Evolutionary conservation across 2,797 vertebrate species (phyloP).

Genomic region (Etheostoma nigrum): DNA sequence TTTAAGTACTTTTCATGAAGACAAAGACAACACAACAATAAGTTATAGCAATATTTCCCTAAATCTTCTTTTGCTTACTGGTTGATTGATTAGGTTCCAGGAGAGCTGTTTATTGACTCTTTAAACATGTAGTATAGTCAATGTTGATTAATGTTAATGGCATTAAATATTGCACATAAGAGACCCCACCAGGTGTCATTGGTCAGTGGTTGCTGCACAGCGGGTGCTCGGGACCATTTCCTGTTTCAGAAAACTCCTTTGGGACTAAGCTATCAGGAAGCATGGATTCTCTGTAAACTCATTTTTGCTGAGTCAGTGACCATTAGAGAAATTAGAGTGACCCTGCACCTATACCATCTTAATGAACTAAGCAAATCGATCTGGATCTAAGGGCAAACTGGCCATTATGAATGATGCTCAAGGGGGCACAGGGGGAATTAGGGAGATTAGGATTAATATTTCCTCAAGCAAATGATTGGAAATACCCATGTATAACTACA

Average conservation of each 20-base stretch:
- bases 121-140: background rate
- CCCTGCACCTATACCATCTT: background rate
- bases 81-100: too few species aligned
- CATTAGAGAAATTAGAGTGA: slow-evolving; percentile 18
- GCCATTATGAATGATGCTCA: slow-evolving; percentile 21
- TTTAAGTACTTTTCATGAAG: too few species aligned
- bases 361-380: slow-evolving; percentile 23
- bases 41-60: background rate
- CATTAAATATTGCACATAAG: slow-evolving; percentile 14
- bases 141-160: background rate
- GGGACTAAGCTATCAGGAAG: slow-evolving; percentile 24
- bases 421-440: slow-evolving; percentile 9
- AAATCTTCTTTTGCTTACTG: background rate
- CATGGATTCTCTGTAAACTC: slow-evolving; percentile 37
- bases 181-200: slow-evolving; percentile 1
- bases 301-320: slow-evolving; percentile 26
- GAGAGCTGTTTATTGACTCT: background rate
- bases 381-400: slow-evolving; percentile 4
- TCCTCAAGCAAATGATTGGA: background rate
- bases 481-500: background rate
- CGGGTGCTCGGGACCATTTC: slow-evolving; percentile 19
- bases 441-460: slow-evolving; percentile 22
- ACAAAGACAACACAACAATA: background rate
- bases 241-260: slow-evolving; percentile 25
- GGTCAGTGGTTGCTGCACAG: slow-evolving; percentile 12